phyloP scores from a whole-genome alignment of 1,140 invertebrate species.

The Drosophila paulistorum region DNA sequence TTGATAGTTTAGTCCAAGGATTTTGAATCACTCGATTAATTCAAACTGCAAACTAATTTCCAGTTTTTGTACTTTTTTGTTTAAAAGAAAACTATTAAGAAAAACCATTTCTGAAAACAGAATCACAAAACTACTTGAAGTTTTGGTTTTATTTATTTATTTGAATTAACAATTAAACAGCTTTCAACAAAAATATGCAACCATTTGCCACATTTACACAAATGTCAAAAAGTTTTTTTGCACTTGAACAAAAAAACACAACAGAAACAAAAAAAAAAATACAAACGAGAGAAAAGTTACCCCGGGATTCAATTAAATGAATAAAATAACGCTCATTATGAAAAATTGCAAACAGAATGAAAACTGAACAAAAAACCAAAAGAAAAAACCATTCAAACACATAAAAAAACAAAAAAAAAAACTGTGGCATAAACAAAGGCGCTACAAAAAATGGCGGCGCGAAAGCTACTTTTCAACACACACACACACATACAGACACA shows the following conservation, averaged over 20 bases:
- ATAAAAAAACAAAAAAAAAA: conserved; percentile 34
- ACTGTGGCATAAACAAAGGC: conserved; percentile 78
- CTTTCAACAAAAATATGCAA: conserved; percentile 33
- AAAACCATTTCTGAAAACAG: too few species aligned
- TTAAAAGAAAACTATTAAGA: too few species aligned
- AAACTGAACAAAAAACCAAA: conserved; percentile 49
- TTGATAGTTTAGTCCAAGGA: too few species aligned
- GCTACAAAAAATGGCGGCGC: conserved; percentile 82
- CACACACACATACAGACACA: conserved; percentile 43
- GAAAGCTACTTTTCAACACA: conserved; percentile 73
- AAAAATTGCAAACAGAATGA: conserved; percentile 72
- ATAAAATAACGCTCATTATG: conserved; percentile 72
- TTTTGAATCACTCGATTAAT: too few species aligned
- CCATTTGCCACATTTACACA: conserved; percentile 76
- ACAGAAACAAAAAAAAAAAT: background rate
- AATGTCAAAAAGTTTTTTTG: conserved; percentile 78
- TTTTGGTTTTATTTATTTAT: background rate
- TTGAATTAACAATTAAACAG: conserved; percentile 6
- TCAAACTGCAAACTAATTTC: too few species aligned
- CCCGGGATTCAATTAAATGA: conserved; percentile 73
- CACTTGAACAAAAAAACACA: conserved; percentile 61
- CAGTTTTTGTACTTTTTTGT: too few species aligned
- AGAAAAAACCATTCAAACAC: conserved; percentile 11
- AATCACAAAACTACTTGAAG: background rate
- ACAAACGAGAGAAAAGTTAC: conserved; percentile 47